Conservation (phyloP, 1,140 invertebrate species). For the Triops longicaudatus region DNA sequence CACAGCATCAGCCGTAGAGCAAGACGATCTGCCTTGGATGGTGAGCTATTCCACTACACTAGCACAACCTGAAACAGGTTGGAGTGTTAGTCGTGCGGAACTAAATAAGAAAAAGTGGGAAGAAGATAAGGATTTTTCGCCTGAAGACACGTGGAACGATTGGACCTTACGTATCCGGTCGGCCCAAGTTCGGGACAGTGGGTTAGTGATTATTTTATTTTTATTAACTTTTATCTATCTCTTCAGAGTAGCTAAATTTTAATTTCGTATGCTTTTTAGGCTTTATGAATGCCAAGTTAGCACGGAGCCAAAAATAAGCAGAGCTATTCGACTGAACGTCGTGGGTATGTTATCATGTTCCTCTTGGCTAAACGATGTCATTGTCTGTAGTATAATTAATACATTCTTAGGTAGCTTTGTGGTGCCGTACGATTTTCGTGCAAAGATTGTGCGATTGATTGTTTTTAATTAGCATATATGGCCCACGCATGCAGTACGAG, state of each 20-base stretch:
- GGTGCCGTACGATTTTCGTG: no score
- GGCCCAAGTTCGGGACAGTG: slow-evolving; percentile 62
- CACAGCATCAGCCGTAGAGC: background rate
- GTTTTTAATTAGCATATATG: no score
- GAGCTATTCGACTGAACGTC: slow-evolving; percentile 66
- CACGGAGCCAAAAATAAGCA: slow-evolving; percentile 73
- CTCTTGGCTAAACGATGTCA: no score
- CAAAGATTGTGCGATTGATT: no score
- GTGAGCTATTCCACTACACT: background rate
- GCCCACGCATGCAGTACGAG: no score
- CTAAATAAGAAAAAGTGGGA: background rate
- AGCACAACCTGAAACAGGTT: slow-evolving; percentile 18
- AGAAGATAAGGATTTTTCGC: background rate
- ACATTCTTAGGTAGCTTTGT: no score
- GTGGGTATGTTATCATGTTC: slow-evolving; percentile 56
- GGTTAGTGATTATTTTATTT: slow-evolving; percentile 32
- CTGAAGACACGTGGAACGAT: slow-evolving; percentile 54
- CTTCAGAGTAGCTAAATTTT: no score
- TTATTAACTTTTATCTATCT: no score
- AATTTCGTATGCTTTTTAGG: background rate
- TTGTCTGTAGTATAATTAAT: no score
- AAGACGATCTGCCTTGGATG: background rate
- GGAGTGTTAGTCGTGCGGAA: background rate
- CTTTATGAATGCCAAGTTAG: slow-evolving; percentile 35
- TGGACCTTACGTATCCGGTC: slow-evolving; percentile 76